Base-by-base conservation (phyloP, 2,888 invertebrate species). In the Sericinus montela region DNA sequence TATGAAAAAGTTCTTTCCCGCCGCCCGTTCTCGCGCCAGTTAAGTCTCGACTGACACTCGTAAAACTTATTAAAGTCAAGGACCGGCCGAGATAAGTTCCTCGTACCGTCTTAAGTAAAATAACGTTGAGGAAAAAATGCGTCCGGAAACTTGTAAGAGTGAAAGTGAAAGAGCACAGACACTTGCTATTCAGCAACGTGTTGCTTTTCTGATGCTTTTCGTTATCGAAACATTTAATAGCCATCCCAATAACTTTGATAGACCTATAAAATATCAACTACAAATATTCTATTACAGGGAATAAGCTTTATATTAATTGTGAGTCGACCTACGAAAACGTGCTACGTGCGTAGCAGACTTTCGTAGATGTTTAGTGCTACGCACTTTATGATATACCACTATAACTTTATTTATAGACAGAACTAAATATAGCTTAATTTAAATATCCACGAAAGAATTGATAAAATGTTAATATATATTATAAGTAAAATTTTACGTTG, bases 21-120 rank as follows among this genome's bases (percentile, higher is more conserved):
- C 69, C 75, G 76, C 74, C 75, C 78, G 81, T 85, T 83, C 81
- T 72, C 84, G 80, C 80, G 78, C 77, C 85, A 79, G 85, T 85
- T 84, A 81, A 81, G 80, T 82, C 82, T 71, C 81, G 81, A 76
- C 84, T 83, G 85, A 84, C 86, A 83, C 85, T 87, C 86, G 84
- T 86, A 85, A 87, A 87, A 88, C 86, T 88, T 87, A 87, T 87
- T 87, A 86, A 87, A 87, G 87, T 87, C 87, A 87, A 87, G 86
- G 84, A 87, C 87, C 83, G 83, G 73, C 81, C 83, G 82, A 86
- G 87, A 85, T 86, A 87, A 86, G 83, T 86, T 88, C 76, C 75
- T 75, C 82, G 71, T 64, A 69, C 74, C 75, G 81, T 81, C 86
- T 86, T 87, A 84, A 86, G 87, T 88, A 86, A 88, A 87, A 88